These are phyloP conservation scores for Fragum whitleyi DNA, from an alignment of 2,888 invertebrate genomes.

Conservation along the genomic window DNA sequence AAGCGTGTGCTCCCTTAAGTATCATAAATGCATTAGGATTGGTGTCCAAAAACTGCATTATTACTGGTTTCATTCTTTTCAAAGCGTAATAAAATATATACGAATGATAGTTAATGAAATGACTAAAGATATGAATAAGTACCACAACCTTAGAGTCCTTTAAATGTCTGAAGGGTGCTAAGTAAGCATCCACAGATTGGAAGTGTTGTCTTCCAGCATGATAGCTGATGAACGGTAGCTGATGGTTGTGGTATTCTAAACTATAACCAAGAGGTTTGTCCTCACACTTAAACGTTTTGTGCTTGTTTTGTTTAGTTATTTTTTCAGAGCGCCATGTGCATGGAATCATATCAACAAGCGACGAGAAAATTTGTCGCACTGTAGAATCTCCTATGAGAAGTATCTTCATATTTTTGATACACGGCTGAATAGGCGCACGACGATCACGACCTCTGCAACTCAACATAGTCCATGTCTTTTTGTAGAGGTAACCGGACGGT, in stretches of 20 bases:
- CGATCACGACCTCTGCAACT: not conserved
- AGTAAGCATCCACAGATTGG: not conserved
- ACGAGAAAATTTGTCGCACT: not conserved
- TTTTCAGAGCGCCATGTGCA: not conserved
- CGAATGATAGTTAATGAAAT: conserved; percentile 48
- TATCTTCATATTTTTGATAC: conserved; percentile 4
- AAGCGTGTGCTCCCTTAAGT: not conserved
- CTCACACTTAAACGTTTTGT: not conserved
- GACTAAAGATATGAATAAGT: conserved; percentile 27
- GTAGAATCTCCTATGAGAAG: conserved; percentile 5
- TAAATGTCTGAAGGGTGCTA: not conserved
- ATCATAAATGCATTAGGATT: not conserved
- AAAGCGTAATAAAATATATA: conserved; percentile 41
- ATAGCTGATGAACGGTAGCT: not conserved
- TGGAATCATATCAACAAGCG: not conserved
- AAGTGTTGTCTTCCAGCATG: not conserved
- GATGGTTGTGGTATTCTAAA: not conserved
- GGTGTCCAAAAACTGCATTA: conserved; percentile 22
- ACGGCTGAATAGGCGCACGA: not conserved
- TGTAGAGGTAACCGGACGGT: conserved; percentile 3
- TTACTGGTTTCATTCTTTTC: conserved; percentile 31
- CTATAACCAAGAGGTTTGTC: not conserved
- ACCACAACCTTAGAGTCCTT: not conserved
- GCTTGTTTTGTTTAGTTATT: not conserved
- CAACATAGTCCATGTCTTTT: not conserved